Base-by-base conservation (phyloP, 2,888 invertebrate genomes). In the Drosophila paramelanica region DNA sequence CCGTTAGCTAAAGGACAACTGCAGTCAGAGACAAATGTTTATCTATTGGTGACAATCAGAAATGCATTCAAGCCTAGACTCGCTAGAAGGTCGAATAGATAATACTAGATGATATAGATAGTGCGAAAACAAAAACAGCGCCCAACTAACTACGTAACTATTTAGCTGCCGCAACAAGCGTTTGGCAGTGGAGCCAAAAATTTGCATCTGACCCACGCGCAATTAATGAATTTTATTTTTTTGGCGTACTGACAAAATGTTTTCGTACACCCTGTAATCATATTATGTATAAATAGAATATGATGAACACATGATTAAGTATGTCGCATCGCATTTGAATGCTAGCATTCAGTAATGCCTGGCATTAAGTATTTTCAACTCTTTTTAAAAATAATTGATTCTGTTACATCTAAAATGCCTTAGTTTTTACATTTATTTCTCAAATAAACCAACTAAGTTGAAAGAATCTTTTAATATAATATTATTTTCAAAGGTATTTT, bases 111-210 rank as follows among this genome's bases (percentile, higher is more conserved):
- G 38, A 20, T 23, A 33, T 6, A 31, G 41, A 38, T 43, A 41
- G n/a, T 33, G 2, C 20, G 5, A 36, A 11, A 17, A 27, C n/a
- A 17, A 23, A 25, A 39, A 20, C n/a, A 27, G 0, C 7, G 17
- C 2, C 25, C 23, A 7, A 1, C 20, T 41, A 31, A 1, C 20
- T 41, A 31, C 33, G 20, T 14, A 38, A 67, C 47, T 49, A 41
- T 60, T 45, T 67, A 41, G 47, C 25, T 38, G 4, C 43, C 45
- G 58, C 56, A 73, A 82, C 86, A 83, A 66, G 65, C 38, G 46
- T 57, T 81, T 85, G 84, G 87, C 84, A 69, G 14, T 39, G 42
- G 31, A 53, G 71, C 86, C 81, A 81, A 76, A 38, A 55, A 67
- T 69, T 58, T 74, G 57, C 69, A 72, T 75, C 47, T 53, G 67